Evolutionary conservation across 2,113 vertebrate species (phyloP).

Genomic region (Aleadryas rufinucha): DNA sequence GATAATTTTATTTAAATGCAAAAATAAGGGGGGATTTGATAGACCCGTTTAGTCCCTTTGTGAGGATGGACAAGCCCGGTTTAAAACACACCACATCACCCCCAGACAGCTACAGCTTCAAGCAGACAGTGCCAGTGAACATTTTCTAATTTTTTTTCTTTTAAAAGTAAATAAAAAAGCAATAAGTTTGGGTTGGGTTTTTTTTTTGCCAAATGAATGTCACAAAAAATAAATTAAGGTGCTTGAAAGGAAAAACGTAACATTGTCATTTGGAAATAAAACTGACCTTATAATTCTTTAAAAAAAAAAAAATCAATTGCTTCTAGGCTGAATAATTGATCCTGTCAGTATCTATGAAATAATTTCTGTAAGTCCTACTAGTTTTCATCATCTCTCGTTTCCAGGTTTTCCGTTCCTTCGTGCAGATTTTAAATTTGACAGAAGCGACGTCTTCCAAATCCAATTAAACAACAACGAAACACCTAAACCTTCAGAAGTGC

Average conservation of each 20-base stretch:
- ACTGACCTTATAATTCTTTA: background rate
- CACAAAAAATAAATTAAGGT: background rate
- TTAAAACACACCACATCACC: background rate
- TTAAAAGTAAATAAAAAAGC: background rate
- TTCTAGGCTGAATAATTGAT: background rate
- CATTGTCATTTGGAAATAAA: background rate
- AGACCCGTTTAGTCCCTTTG: background rate
- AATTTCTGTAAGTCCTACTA: background rate
- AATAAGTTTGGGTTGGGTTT: no score
- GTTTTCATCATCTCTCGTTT: background rate
- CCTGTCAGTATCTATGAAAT: background rate
- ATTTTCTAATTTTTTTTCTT: background rate
- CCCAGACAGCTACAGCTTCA: background rate
- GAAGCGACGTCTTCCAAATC: background rate
- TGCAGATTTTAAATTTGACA: background rate
- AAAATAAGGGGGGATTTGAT: background rate
- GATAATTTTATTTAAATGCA: background rate
- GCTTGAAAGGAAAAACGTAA: background rate
- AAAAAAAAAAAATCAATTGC: background rate
- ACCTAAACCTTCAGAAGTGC: background rate
- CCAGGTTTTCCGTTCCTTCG: background rate
- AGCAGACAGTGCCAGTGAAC: background rate
- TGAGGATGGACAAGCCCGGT: background rate
- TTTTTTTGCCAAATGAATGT: background rate
- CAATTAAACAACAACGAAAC: background rate